Conservation (phyloP, 2,888 invertebrate species). For the Hypercompe scribonia region DNA sequence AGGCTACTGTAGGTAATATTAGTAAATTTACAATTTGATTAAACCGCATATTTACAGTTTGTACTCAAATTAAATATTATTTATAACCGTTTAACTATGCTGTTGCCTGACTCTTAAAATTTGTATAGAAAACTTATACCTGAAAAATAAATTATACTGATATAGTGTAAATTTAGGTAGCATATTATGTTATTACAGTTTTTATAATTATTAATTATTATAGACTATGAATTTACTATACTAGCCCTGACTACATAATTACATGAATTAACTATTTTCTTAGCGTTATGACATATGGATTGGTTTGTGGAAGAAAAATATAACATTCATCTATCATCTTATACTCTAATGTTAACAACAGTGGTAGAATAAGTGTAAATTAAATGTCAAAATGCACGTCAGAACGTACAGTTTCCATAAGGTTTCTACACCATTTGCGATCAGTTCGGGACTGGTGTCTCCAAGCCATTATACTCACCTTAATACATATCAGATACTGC, state of each 20-base stretch:
- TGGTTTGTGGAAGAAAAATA: neutral
- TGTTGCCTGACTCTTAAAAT: neutral
- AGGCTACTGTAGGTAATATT: neutral
- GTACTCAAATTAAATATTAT: neutral
- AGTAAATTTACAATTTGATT: neutral
- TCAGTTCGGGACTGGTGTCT: slow-evolving; percentile 52
- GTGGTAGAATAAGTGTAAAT: neutral
- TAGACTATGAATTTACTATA: too few relatives aligned
- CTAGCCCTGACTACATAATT: too few relatives aligned
- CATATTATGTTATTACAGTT: neutral
- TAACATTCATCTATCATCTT: neutral
- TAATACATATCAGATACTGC: slow-evolving; percentile 60
- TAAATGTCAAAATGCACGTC: slow-evolving; percentile 42
- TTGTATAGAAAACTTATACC: neutral
- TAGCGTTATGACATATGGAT: neutral
- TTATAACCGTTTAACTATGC: neutral
- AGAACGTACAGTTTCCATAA: slow-evolving; percentile 44
- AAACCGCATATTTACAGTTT: neutral
- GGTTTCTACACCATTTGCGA: slow-evolving; percentile 61
- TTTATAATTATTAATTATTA: too few relatives aligned
- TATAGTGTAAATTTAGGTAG: neutral
- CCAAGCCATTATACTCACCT: slow-evolving; percentile 26
- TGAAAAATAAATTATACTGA: neutral
- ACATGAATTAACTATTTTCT: too few relatives aligned
- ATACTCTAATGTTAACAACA: neutral